Evolutionary conservation across 2,113 vertebrate genomes (phyloP), one percentile per base, ranked within the genome.

Genomic region (Epinephelus lanceolatus): DNA sequence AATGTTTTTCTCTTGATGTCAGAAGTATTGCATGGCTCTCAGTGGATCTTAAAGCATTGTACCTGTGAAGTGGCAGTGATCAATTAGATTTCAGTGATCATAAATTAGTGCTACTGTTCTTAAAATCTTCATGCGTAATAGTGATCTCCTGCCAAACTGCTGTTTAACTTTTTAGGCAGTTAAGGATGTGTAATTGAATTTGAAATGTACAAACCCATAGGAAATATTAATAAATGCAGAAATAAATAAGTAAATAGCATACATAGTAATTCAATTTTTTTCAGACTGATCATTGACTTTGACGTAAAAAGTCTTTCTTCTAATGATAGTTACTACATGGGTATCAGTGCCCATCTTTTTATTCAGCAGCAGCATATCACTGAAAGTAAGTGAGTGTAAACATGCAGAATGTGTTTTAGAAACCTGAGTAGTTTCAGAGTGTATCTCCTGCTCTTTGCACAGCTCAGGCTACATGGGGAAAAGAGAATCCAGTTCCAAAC

Each of bases 401-500:
- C 78, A 78, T 33, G 14, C 71, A 70, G 81, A 69, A 63, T 81
- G 59, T 60, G 27, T 80, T 79, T 67, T 25, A 76, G 92, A 89
- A 89, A 92, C 88, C 52, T 21, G 81, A 89, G 88, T 10, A 33
- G 69, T 51, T 62, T 86, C 77, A 71, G 69, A 80, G 85, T 86
- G 78, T 83, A 42, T 77, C 51, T 67, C 72, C 60, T 86, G 78
- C 33, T 83, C 70, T 88, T 86, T 81, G 53, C 78, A 72, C 52
- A 72, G 84, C 83, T 87, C 74, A 60, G 76, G 71, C 80, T 84
- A 76, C 90, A 86, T 2, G 8, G 51, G 63, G 62, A 61, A 51
- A 84, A 80, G 61, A 79, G 72, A 83, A 76, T 74, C 83, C 66
- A 76, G 88, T 89, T 92, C 91, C 88, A 87, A 90, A 82, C 79